Base-by-base conservation (phyloP, 2,888 invertebrate species). In the Acleris emargana region DNA sequence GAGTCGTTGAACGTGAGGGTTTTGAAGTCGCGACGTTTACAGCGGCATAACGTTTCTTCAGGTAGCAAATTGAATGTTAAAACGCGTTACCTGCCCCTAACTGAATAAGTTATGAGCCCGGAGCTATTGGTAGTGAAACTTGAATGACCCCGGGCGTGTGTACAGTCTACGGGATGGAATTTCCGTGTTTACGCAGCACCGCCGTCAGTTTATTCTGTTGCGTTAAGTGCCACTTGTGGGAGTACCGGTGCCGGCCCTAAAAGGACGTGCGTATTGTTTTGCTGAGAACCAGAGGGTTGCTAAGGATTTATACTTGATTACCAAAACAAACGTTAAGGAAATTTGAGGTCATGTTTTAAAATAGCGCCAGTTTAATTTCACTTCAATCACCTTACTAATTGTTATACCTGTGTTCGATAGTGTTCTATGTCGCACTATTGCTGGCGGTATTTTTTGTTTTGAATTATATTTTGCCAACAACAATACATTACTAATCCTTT, bases 111-210 rank as follows among this genome's bases (percentile, higher is more conserved):
- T 88, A 90, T 88, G 87, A 86, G 86, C 78, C 72, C 70, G 78
- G 81, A 84, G 87, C 84, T 89, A 90, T 90, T 87, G 90, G 88
- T 87, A 86, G 89, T 90, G 89, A 89, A 90, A 91, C 87, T 87
- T 86, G 89, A 86, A 90, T 91, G 89, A 88, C 88, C 86, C 74
- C 79, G 75, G 82, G 81, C 81, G 76, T 81, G 82, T 82, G 81
- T 79, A 83, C 78, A 76, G 81, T 80, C 81, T 83, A 76, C 71
- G 77, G 80, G 80, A 83, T 83, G 81, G 84, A 83, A 80, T 86
- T 84, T 83, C 82, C 81, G 75, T 86, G 83, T 89, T 87, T 87
- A 86, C 83, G 77, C 75, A 74, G 73, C 75, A 70, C 74, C 72
- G 71, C 72, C 69, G 72, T 62, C 71, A 74, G 75, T 80, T 84